These are phyloP conservation scores for Rhimphoctona megacephalus DNA, from an alignment of 2,888 invertebrate genomes.

Conservation along the genomic window DNA sequence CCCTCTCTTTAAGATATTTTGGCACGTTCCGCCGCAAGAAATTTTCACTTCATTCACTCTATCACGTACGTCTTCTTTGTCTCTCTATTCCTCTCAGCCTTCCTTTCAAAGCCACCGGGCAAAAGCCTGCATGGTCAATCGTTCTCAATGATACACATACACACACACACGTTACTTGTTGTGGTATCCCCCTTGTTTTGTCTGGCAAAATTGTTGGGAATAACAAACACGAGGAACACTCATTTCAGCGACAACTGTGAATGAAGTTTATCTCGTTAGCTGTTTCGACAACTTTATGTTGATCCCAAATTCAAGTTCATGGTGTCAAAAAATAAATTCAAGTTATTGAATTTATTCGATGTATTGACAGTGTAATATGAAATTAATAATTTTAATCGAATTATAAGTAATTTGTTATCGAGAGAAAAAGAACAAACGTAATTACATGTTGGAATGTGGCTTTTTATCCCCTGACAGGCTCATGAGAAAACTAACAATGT, in stretches of 20 bases:
- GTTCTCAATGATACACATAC: constrained; percentile 12
- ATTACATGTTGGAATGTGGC: constrained; percentile 15
- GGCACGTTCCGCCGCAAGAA: constrained; percentile 63
- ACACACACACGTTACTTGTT: constrained; percentile 16
- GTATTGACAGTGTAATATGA: background rate
- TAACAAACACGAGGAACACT: constrained; percentile 27
- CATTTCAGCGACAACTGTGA: constrained; percentile 39
- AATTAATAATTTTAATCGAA: constrained; percentile 6
- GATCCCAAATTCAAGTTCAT: background rate
- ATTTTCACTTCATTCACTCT: constrained; percentile 48
- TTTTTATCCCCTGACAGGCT: constrained; percentile 44
- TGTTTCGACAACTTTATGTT: constrained; percentile 22
- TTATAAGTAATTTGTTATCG: constrained; percentile 13
- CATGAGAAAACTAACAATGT: constrained; percentile 61
- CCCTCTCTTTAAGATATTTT: constrained; percentile 45
- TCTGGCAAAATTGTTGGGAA: constrained; percentile 43
- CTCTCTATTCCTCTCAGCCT: constrained; percentile 33
- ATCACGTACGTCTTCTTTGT: constrained; percentile 8
- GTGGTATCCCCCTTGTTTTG: constrained; percentile 46
- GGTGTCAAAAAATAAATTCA: background rate
- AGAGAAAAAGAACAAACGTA: background rate
- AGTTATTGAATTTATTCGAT: background rate
- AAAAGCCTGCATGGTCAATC: constrained; percentile 42
- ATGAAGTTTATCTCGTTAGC: constrained; percentile 41
- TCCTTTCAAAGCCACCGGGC: constrained; percentile 42